A percentile compares a stretch with the other conserved stretches of the same genome.
Conservation (phyloP, 2,113 vertebrate genomes). For the Ailurus styani region DNA sequence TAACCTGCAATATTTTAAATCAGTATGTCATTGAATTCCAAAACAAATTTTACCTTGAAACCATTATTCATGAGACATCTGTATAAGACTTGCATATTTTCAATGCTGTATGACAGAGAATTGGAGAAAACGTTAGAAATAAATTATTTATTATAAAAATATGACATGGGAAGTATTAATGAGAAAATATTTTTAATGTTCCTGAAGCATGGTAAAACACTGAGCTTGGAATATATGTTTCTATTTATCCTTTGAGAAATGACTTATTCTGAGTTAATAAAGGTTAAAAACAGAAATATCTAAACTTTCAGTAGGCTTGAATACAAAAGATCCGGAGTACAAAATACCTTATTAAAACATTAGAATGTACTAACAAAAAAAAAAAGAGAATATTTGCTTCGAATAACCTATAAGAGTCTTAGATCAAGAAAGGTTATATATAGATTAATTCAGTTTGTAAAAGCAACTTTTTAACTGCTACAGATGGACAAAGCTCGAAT, state of each 20-base stretch:
- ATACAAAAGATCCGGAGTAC: neutral
- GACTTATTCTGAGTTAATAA: neutral
- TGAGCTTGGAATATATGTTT: neutral
- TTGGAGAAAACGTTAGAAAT: neutral
- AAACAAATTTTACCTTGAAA: neutral
- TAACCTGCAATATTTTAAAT: neutral
- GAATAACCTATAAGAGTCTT: neutral
- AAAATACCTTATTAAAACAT: neutral
- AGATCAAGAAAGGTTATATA: neutral
- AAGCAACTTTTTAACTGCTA: neutral
- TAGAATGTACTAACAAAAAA: neutral
- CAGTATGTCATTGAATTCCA: neutral
- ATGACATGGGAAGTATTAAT: neutral
- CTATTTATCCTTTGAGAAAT: neutral
- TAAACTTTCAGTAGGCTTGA: neutral
- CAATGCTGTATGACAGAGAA: neutral
- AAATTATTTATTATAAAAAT: neutral
- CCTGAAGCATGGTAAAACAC: neutral
- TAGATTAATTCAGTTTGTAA: neutral
- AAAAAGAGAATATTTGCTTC: neutral
- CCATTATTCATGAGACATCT: neutral
- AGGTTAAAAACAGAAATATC: neutral
- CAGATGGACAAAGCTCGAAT: neutral
- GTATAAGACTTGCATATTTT: neutral
- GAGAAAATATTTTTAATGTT: neutral